Evolutionary conservation across 2,888 invertebrate genomes (phyloP), one percentile per base, ranked within the genome.

Genomic region (Chromoteleia sp.): DNA sequence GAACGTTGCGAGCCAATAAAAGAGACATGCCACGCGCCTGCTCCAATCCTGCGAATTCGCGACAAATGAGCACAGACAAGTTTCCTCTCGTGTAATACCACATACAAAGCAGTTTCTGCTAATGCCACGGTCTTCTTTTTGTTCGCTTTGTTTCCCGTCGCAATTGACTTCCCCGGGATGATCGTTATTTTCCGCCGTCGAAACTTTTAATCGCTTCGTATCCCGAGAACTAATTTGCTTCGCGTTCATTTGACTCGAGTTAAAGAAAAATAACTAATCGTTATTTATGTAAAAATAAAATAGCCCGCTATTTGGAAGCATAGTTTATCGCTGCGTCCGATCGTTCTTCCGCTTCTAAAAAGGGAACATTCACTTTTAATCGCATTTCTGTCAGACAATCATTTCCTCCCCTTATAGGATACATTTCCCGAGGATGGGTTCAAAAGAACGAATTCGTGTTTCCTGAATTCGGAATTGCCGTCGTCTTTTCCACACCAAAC

Each of bases 51-150:
- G 82, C 85, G 87, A 89, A 87, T 87, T 87, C 84, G 87, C 86
- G 86, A 88, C 87, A 88, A 89, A 89, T 90, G 88, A 89, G 85
- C 86, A 78, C 85, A 82, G 88, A 89, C 88, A 88, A 89, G 88
- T 88, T 89, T 88, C 86, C 82, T 87, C 86, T 84, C 83, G 83
- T 85, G 80, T 68, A 65, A 74, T 45, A 48, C 67, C 58, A 70
- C 50, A 59, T 45, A 74, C 68, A 80, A 77, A 73, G 67, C 56
- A 54, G 56, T 68, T 48, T 43, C 54, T 30, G 48, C 33, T 58
- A 65, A 54, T 45, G 30, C 41, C 30, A 10, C 30, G 4, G 50
- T 65, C 54, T 68, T 63, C 56, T 52, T 70, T 77, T 61, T 56
- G 56, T 65, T 81, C 71, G 58, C 50, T 59, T 54, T 43, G 52